A percentile compares a stretch with the other conserved stretches of the same genome.
Evolutionary conservation across 2,797 vertebrate genomes (phyloP).

Genomic region (Crotalus adamanteus): DNA sequence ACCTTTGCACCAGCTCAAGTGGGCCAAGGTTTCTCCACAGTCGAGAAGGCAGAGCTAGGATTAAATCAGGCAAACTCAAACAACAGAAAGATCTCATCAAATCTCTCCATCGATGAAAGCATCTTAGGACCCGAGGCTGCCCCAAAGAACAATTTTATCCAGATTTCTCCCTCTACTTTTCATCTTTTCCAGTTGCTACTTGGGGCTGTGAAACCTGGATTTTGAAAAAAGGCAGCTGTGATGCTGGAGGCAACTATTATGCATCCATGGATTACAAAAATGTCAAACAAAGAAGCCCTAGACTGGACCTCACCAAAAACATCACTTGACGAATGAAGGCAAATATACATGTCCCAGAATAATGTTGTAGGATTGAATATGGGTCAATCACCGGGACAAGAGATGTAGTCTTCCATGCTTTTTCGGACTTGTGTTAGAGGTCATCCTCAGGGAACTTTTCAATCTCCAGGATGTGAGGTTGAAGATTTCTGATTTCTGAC

Average conservation of each 20-base stretch:
- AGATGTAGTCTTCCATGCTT: too few relatives aligned
- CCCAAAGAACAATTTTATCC: not conserved
- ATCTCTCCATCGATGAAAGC: not conserved
- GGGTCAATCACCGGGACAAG: too few relatives aligned
- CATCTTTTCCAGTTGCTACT: not conserved
- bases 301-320: too few relatives aligned
- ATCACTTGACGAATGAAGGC: too few relatives aligned
- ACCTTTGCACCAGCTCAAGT: not conserved
- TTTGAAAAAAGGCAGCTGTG: not conserved
- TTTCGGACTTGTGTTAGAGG: too few relatives aligned
- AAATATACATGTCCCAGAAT: too few relatives aligned
- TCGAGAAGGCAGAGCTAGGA: not conserved
- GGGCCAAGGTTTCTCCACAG: not conserved
- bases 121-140: not conserved
- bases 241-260: not conserved
- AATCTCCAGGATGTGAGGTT: too few relatives aligned
- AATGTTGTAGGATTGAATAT: too few relatives aligned
- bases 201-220: not conserved
- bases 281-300: too few relatives aligned
- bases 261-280: too few relatives aligned
- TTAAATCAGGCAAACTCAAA: not conserved
- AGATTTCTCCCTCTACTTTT: not conserved
- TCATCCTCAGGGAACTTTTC: too few relatives aligned
- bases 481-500: too few relatives aligned
- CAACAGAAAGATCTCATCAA: not conserved